Base-by-base conservation (phyloP, 1,140 invertebrate species). In the Adoxophyes honmai region DNA sequence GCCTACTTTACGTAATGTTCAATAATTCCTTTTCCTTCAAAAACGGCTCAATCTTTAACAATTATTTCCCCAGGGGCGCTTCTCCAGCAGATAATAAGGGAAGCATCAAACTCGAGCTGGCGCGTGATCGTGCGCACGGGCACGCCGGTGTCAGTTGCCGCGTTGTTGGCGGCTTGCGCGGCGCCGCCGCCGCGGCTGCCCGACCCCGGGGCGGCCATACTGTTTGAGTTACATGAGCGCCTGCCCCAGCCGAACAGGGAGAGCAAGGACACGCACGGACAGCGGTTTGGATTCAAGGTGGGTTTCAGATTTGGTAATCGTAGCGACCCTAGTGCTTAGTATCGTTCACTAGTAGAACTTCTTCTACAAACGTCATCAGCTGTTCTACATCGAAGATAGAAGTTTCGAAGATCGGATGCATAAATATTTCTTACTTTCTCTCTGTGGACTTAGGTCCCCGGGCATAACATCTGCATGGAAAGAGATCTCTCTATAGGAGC, bases 191-290 rank as follows among this genome's bases (percentile, higher is more conserved):
- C 83, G 5, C 75, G 86, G 8, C 64, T 81, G 15, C 85, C 86
- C 6, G 85, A 89, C 62, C 84, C 84, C 1, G 89, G 89, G 0
- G 81, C 81, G 0, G 85, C 85, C 0, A 37, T 90, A 18, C 66
- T 89, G 0, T 81, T 90, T 44, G 89, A 90, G 59, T 56, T 90
- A 44, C 89, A 90, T 65, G 85, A 86, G 59, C 75, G 63, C 52
- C 65, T 70, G 35, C 85, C 85, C 5, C 60, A 64, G 4, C 52
- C 60, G 13, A 67, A 74, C 35, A 74, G 28, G n/a, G n/a, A n/a
- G n/a, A n/a, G n/a, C n/a, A 76, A 77, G 52, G 68, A 78, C 0
- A 59, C 62, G 4, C 61, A 79, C 16, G 74, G 70, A 15, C 77
- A 83, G 52, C 66, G 81, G 36, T 88, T 72, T 62, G 85, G 82